Evolutionary conservation across 2,113 vertebrate species (phyloP).

Genomic region (Lucifuga dentata): DNA sequence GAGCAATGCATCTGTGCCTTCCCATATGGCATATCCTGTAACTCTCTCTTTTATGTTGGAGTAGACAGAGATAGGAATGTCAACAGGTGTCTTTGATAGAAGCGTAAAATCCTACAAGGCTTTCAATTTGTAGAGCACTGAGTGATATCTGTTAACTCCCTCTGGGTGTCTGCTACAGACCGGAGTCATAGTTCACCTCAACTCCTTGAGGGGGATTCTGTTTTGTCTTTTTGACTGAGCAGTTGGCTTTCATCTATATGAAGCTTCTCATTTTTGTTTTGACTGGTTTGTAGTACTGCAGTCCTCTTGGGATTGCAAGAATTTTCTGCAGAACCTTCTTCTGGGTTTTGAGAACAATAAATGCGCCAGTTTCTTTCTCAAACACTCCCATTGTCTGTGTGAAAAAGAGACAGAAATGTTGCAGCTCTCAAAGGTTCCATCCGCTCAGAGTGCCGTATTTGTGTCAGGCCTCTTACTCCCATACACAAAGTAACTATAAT

Average conservation of each 20-base stretch:
- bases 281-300: slow-evolving; percentile 31
- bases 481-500: slow-evolving; percentile 9
- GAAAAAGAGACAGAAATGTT: slow-evolving; percentile 31
- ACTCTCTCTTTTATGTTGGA: slow-evolving; percentile 13
- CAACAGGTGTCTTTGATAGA: slow-evolving; percentile 41
- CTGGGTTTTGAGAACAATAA: slow-evolving; percentile 30
- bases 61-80: slow-evolving; percentile 38
- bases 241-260: slow-evolving; percentile 21
- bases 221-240: slow-evolving; percentile 16
- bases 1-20: neutral
- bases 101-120: slow-evolving; percentile 5
- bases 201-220: neutral
- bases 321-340: slow-evolving; percentile 30
- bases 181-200: neutral
- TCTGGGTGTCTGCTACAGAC: neutral
- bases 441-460: slow-evolving; percentile 26
- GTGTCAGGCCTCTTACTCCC: slow-evolving; percentile 36
- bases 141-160: slow-evolving; percentile 9
- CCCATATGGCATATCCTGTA: slow-evolving; percentile 10
- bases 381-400: slow-evolving; percentile 41
- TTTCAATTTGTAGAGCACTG: neutral
- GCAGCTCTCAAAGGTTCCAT: slow-evolving; percentile 30
- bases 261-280: slow-evolving; percentile 36
- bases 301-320: slow-evolving; percentile 33
- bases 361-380: slow-evolving; percentile 45